Evolutionary conservation across 2,113 vertebrate species (phyloP).

Genomic region (Corythaixoides concolor): DNA sequence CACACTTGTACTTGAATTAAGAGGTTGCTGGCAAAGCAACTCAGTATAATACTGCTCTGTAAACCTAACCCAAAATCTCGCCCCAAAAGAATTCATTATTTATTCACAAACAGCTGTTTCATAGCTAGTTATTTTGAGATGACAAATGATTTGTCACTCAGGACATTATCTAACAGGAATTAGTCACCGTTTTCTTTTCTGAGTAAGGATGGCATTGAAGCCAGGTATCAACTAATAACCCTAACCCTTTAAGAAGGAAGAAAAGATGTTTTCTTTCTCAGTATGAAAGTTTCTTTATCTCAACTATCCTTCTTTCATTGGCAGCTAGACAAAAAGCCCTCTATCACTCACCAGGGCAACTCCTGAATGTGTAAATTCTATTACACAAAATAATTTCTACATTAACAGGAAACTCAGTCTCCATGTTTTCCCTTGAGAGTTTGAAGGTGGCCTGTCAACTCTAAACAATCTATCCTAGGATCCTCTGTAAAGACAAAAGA

Average conservation of each 20-base stretch:
- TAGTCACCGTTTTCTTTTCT: not conserved
- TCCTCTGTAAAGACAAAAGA: not conserved
- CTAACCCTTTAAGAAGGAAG: not conserved
- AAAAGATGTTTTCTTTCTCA: not conserved
- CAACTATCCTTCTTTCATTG: not conserved
- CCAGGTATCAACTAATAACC: not conserved
- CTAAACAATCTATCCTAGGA: not conserved
- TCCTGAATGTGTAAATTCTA: not conserved
- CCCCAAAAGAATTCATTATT: not conserved
- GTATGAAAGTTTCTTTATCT: not conserved
- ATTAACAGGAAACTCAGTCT: not conserved
- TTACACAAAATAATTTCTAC: not conserved
- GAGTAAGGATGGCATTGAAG: not conserved
- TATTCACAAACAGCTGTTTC: constrained; percentile 35
- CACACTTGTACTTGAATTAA: not conserved
- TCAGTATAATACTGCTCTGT: not conserved
- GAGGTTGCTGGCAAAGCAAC: constrained; percentile 16
- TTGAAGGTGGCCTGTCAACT: not conserved
- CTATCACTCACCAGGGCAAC: not conserved
- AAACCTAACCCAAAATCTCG: not conserved
- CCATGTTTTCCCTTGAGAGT: not conserved
- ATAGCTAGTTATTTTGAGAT: not conserved
- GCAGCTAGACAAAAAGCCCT: not conserved
- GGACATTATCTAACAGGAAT: not conserved
- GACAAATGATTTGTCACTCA: not conserved